A percentile compares a stretch with the other conserved stretches of the same genome.
Conservation (phyloP, 2,113 vertebrate species). For the Pachycephala philippinensis region DNA sequence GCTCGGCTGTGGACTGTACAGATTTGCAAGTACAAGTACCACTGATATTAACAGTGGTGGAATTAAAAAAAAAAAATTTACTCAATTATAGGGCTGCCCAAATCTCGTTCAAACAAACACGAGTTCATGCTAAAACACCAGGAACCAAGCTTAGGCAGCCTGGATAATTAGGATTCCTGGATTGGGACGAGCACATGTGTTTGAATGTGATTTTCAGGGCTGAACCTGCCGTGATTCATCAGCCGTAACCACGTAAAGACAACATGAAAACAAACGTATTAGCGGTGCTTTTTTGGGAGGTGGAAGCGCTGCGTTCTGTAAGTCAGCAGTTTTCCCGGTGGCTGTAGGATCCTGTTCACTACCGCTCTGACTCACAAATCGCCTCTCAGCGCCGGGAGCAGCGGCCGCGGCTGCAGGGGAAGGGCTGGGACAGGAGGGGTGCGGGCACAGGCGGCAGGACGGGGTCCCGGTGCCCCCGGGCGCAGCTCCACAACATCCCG, state of each 20-base stretch:
- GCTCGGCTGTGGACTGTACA: neutral
- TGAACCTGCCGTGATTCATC: neutral
- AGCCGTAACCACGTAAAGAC: neutral
- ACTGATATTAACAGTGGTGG: neutral
- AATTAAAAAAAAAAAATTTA: neutral
- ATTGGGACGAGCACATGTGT: neutral
- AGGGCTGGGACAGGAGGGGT: neutral
- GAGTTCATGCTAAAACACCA: neutral
- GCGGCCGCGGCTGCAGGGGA: neutral
- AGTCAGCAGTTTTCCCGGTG: neutral
- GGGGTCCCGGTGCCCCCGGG: rapidly evolving
- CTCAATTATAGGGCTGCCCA: neutral
- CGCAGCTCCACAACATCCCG: neutral
- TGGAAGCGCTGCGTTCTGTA: neutral
- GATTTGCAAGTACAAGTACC: neutral
- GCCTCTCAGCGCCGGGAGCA: neutral
- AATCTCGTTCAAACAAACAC: neutral
- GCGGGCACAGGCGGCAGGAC: neutral
- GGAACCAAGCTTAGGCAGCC: neutral
- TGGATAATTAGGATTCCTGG: neutral
- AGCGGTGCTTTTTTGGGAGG: neutral
- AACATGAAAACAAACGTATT: neutral
- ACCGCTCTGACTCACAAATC: neutral
- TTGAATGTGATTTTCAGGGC: neutral
- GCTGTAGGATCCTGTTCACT: neutral